Conservation (phyloP, 2,888 invertebrate species). For the Nomada hirtipes region DNA sequence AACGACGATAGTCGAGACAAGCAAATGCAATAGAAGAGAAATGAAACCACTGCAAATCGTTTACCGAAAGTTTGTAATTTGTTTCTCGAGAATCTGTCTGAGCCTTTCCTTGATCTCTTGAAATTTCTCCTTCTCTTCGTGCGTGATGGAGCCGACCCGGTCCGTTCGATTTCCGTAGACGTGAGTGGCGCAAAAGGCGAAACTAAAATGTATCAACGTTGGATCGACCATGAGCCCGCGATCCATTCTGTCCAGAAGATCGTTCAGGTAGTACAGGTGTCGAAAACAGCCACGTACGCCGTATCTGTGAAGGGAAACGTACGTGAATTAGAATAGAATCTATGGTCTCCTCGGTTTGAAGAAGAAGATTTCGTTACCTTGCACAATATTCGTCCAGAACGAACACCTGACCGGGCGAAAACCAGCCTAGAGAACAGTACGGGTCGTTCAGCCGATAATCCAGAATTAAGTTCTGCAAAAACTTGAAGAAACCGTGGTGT, state of each 20-base stretch:
- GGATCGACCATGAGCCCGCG: conserved; percentile 98
- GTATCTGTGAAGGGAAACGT: conserved; percentile 87
- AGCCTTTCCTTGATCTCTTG: conserved; percentile 98
- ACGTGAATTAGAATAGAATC: background rate
- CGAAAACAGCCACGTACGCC: conserved; percentile 98
- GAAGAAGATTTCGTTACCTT: conserved; percentile 80
- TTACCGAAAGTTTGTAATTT: conserved; percentile 99
- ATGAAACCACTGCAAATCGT: background rate
- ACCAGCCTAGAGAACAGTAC: conserved; percentile 99
- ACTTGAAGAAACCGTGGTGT: conserved; percentile 96
- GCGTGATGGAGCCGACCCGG: conserved; percentile 99
- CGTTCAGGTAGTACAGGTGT: conserved; percentile 97
- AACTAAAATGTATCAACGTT: conserved; percentile 99
- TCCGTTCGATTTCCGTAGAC: conserved; percentile 99
- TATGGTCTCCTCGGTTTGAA: background rate
- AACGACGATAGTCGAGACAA: background rate
- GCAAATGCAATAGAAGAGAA: too few species aligned
- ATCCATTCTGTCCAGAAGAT: conserved; percentile 97
- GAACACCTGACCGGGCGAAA: conserved; percentile 99
- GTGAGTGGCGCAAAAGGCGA: conserved; percentile 99
- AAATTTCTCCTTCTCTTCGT: conserved; percentile 99
- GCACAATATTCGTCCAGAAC: conserved; percentile 99
- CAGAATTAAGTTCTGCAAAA: conserved; percentile 95
- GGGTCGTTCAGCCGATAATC: conserved; percentile 98
- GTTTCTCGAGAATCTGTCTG: conserved; percentile 96